Base-by-base conservation (phyloP, 2,797 vertebrate species). In the Lacerta bilineata region DNA sequence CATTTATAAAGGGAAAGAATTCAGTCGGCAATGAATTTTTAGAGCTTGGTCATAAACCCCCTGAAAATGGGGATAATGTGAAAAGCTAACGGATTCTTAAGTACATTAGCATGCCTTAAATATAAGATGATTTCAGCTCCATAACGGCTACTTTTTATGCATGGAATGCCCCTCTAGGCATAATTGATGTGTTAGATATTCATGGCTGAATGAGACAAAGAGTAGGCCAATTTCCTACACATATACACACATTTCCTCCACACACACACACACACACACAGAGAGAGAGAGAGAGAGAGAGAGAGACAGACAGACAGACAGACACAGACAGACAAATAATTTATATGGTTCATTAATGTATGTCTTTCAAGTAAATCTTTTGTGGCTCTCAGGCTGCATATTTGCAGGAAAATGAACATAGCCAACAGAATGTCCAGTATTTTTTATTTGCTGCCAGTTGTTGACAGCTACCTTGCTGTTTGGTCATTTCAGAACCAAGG, bases 161-260 rank as follows among this genome's bases (percentile, higher is more conserved):
- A 97, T 96, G 97, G 95, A 96, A 95, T 95, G 96, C 95, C 93
- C 96, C 92, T 97, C 96, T 97, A 97, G 97, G 95, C 95, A 97
- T 96, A 97, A 97, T 95, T 97, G 96, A 97, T 97, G 96, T 97
- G 97, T 98, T 92, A 96, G 96, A 97, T 97, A 97, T 97, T 98
- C 96, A 96, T 93, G 95, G 89, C 93, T 94, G 91, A 93, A 97
- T 96, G 94, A 95, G 95, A 95, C 93, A 90, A 91, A 92, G 94
- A 95, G 95, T 94, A 95, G 93, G 94, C 94, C 92, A 93, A 94
- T 95, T 93, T 91, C 94, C 93, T 95, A 96, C 96, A 64, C 61
- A 64, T 64, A 64, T 64, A 64, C 61, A 64, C 20, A 64, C 61
- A 91, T 92, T 89, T 91, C 95, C 95, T 91, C 90, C 95, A 91